A percentile compares a stretch with the other conserved stretches of the same genome.
Conservation (phyloP, 2,888 invertebrate species). For the Capitulum mitella region DNA sequence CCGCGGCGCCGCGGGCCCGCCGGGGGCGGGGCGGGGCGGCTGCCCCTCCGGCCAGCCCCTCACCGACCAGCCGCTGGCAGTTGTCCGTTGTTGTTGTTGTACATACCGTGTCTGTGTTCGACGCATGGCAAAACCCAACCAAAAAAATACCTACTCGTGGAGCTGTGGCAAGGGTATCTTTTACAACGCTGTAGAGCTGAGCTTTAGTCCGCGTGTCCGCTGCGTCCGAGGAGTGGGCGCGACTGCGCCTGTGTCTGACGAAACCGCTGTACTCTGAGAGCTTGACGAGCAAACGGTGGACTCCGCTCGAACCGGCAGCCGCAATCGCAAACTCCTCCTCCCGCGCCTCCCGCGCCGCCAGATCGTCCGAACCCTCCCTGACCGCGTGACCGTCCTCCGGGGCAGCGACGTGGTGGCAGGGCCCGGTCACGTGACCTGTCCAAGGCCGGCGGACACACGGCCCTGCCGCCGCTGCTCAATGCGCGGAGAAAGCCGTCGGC, state of each 20-base stretch:
- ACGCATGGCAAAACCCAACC: constrained; percentile 16
- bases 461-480: neutral
- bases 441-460: neutral
- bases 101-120: constrained; percentile 13
- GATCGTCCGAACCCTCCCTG: neutral
- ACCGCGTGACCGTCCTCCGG: too few relatives aligned
- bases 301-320: too few relatives aligned
- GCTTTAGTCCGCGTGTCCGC: neutral
- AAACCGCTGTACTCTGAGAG: too few relatives aligned
- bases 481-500: neutral
- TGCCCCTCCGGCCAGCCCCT: neutral
- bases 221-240: neutral
- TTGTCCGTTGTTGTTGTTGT: constrained; percentile 22
- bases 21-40: neutral
- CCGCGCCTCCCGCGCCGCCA: neutral
- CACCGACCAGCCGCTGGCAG: neutral
- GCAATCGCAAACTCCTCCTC: too few relatives aligned
- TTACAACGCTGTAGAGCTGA: constrained; percentile 2
- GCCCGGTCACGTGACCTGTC: neutral
- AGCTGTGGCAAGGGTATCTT: constrained; percentile 17
- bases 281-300: too few relatives aligned
- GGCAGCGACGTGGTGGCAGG: neutral
- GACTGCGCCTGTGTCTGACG: neutral
- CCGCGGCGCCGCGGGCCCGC: neutral
- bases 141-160: constrained; percentile 18